phyloP scores from a whole-genome alignment of 1,140 invertebrate species.

The Dendroctonus valens region DNA sequence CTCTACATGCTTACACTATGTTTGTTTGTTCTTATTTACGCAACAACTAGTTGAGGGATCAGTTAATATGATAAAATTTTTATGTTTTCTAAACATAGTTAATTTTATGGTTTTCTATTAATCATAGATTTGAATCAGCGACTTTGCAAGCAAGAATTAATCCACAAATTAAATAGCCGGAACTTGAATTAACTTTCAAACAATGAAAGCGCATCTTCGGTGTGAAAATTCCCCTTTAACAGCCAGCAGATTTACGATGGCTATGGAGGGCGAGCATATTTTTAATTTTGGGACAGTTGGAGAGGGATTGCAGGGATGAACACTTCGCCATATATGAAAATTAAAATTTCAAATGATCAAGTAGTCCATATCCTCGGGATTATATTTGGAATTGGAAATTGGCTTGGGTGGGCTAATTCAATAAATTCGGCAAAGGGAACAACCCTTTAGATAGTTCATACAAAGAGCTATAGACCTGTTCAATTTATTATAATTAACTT shows the following conservation, averaged over 20 bases:
- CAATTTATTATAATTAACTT: not conserved
- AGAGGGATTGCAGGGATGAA: constrained; percentile 11
- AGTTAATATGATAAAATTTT: too few species aligned
- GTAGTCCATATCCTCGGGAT: constrained; percentile 9
- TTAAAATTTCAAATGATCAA: constrained; percentile 21
- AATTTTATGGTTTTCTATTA: too few species aligned
- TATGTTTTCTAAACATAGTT: too few species aligned
- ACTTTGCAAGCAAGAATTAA: too few species aligned
- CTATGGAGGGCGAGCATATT: constrained; percentile 4
- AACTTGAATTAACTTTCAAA: too few species aligned
- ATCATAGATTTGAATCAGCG: too few species aligned
- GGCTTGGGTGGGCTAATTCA: constrained; percentile 3
- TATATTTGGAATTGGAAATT: constrained; percentile 11
- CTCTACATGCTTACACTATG: too few species aligned
- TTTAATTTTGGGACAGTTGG: constrained; percentile 18
- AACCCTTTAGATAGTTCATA: constrained; percentile 1
- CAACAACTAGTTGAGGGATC: too few species aligned
- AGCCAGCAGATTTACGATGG: constrained; percentile 5
- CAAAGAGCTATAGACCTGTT: not conserved
- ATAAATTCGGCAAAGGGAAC: constrained; percentile 10
- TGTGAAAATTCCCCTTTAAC: not conserved
- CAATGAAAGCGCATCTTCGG: too few species aligned
- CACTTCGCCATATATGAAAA: constrained; percentile 17
- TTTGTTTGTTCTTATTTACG: too few species aligned
- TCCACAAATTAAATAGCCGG: too few species aligned